Conservation (phyloP, 2,797 vertebrate genomes). For the Rhinophrynus dorsalis region DNA sequence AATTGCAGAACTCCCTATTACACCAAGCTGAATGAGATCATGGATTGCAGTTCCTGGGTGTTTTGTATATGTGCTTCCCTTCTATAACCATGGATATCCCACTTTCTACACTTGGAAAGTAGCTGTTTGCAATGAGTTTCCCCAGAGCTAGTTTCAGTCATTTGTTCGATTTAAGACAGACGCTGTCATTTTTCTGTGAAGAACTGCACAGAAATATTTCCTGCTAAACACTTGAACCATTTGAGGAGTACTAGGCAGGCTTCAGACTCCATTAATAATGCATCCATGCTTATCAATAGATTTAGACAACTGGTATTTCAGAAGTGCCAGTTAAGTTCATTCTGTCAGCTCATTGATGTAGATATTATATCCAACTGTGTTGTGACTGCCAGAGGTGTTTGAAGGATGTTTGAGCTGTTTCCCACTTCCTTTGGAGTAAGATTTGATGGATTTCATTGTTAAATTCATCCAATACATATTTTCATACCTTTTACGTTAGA, state of each 20-base stretch:
- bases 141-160: conserved; percentile 69
- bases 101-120: conserved; percentile 64
- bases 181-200: conserved; percentile 71
- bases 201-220: conserved; percentile 73
- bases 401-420: conserved; percentile 59
- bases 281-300: conserved; percentile 81
- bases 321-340: conserved; percentile 74
- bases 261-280: conserved; percentile 84
- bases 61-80: too few species aligned
- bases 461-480: conserved; percentile 47
- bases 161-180: conserved; percentile 79
- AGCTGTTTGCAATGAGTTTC: conserved; percentile 65
- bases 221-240: conserved; percentile 74
- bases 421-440: conserved; percentile 54
- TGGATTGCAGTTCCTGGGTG: too few species aligned
- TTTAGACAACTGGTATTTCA: conserved; percentile 85
- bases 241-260: conserved; percentile 71
- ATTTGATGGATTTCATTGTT: conserved; percentile 54
- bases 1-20: too few species aligned
- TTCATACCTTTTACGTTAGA: background rate
- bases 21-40: too few species aligned
- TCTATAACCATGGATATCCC: conserved; percentile 49
- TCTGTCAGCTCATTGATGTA: conserved; percentile 77
- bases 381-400: conserved; percentile 69
- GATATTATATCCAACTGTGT: conserved; percentile 72